Evolutionary conservation across 2,113 vertebrate genomes (phyloP).

Genomic region (Microcebus lehilahytsara): DNA sequence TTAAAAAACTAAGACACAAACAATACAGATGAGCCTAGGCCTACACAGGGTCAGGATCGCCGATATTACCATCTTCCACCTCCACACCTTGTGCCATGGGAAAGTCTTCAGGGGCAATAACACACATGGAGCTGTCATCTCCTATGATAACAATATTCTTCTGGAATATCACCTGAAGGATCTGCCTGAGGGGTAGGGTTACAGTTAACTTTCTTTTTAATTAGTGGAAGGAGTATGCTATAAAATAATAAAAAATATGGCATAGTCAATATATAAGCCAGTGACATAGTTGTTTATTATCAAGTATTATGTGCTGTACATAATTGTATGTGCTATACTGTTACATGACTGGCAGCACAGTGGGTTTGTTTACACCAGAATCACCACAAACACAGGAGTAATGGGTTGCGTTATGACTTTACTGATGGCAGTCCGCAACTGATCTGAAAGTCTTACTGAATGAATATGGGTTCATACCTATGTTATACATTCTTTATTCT

Average conservation of each 20-base stretch:
- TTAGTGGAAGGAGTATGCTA: not conserved
- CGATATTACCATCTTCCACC: not conserved
- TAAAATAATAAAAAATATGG: not conserved
- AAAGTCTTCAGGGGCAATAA: not conserved
- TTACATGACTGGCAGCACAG: not conserved
- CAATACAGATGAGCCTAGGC: not conserved
- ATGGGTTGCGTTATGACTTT: not conserved
- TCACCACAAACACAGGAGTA: not conserved
- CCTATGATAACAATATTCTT: not conserved
- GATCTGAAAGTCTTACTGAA: not conserved
- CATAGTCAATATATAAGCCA: not conserved
- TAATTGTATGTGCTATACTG: not conserved
- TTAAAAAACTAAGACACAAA: not conserved
- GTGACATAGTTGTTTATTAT: not conserved
- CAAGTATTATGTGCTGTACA: not conserved
- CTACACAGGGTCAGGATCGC: not conserved
- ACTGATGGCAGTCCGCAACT: not conserved
- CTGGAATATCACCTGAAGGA: not conserved
- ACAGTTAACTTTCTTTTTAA: not conserved
- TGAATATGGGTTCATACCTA: not conserved
- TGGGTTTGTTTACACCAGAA: not conserved
- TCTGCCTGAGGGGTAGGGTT: not conserved
- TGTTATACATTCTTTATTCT: not conserved
- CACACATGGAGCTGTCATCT: not conserved
- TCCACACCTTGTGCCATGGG: not conserved